Base-by-base conservation (phyloP, 2,797 vertebrate genomes). In the Agapornis canus region DNA sequence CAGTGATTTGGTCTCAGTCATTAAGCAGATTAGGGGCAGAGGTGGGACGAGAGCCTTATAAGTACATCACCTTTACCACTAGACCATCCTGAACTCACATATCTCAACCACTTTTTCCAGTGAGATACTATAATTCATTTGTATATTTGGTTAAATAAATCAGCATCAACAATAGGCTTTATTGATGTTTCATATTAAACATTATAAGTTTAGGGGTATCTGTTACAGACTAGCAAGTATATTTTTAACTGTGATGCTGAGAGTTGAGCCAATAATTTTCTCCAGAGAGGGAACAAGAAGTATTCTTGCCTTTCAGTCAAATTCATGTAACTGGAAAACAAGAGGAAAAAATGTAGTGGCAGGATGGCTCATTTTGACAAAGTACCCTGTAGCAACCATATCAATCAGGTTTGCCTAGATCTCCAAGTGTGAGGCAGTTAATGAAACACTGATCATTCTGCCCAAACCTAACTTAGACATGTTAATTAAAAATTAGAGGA, bases 401-500 rank as follows among this genome's bases (percentile, higher is more conserved):
- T 93, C 92, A 94, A 94, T 95, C 96, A 95, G 57, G 81, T 87
- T 91, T 95, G 92, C 95, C 91, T 51, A 96, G 85, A 96, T 96
- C 86, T 96, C 91, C 78, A 87, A 93, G 93, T 19, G 68, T 27
- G 43, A 96, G 76, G 75, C 81, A 90, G 91, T 94, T 96, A 97
- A 97, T 93, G 91, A 97, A 97, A 96, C 87, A 86, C 87, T 82
- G 91, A 96, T 97, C 95, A 89, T 95, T 95, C 89, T 93, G 88
- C 91, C 47, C 69, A 96, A 95, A 78, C 84, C 86, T 92, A 96
- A 97, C 60, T 94, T 90, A 94, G 92, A 94, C 69, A 85, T 70
- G 90, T 96, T 96, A 96, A 97, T 97, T 97, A 97, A 97, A 96
- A 97, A 96, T 94, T 94, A 97, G 94, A 95, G 85, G 91, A 92